Evolutionary conservation across 2,888 invertebrate genomes (phyloP), one percentile per base, ranked within the genome.

Genomic region (Drosophila mettleri): DNA sequence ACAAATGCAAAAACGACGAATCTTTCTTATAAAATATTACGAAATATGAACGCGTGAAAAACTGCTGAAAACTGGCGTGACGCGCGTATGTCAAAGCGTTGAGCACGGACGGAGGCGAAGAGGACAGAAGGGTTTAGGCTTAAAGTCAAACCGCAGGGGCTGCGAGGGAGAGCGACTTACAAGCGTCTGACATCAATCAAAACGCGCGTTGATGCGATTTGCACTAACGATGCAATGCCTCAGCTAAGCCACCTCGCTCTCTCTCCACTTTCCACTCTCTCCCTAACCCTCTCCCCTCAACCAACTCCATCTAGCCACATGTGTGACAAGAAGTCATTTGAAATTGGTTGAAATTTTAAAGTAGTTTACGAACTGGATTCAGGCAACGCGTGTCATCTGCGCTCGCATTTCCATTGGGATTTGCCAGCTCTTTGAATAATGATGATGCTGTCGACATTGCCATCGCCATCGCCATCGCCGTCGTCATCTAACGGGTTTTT

Each of bases 141-240:
- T 59, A 62, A 70, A 91, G 90, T 89, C 83, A 90, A 91, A 89
- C 90, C 91, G 78, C 91, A 85, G 43, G 69, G 66, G 79, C 55
- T 54, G 64, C 69, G 74, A 68, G 64, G 46, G 20, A 43, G 20
- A 52, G 78, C 65, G 86, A 86, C 88, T 83, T 83, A 88, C 83
- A 83, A 80, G 78, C 80, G 76, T 78, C 88, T 83, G 86, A 90
- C 91, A 89, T 91, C 91, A 91, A 90, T 90, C 90, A 90, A 84
- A 78, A 68, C 41, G 61, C 53, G 38, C 74, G 78, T 70, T 78
- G 89, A 87, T 85, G 74, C 88, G 86, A 89, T 89, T 89, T 87
- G 65, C 74, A 86, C 85, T 85, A 85, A 85, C 85, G 85, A 85
- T 88, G 84, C 78, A 77, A 61, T 58, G 64, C 59, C 70, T 22